Base-by-base conservation (phyloP, 2,888 invertebrate genomes). In the Pristionchus arcanus region DNA sequence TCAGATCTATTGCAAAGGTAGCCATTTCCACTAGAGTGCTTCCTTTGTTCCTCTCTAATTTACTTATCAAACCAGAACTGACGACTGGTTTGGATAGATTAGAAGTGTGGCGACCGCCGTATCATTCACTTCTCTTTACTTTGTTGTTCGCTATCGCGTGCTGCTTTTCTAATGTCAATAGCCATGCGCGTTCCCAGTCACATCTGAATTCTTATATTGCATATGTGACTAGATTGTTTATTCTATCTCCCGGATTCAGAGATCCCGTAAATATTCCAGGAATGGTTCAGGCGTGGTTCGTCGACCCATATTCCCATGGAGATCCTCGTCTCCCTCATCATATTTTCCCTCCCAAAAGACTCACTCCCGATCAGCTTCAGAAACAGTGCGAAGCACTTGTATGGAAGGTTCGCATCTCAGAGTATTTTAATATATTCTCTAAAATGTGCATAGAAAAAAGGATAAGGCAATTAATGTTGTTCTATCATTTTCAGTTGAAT, bases 291-390 rank as follows among this genome's bases (percentile, higher is more conserved):
- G 84, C 59, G 11, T 84, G 84, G 84, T 55, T 59, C 59, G 9
- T 84, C 34, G 84, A 84, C 34, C 84, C 84, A 3, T 84, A 84
- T 25, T 34, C 59, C 1, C 11, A 59, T 21, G 84, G 84, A 3
- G 84, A 84, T 84, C 84, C 84, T 84, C 84, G 84, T 4, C 59
- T 84, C 19, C 84, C 84, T 25, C 84, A 84, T 63, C 84, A 84
- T 28, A 31, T 59, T 21, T 84, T 84, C 34, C 84, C 84, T 1
- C 84, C 84, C 55, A 31, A 21, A 21, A 28, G 84, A 19, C 55
- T 84, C 9, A 59, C 84, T 2, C 59, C 59, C 19, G 84, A 84
- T 31, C 31, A 59, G 13, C 31, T 84, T 0, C 55, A 55, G 21
- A 55, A 63, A n/a, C 59, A 37, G 9, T 31, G 55, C 28, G 84